Percentiles rank a stretch among this genome's conserved stretches.
These are phyloP conservation scores for Lasioglossum baleicum DNA, from an alignment of 1,140 invertebrate species.

Conservation along the genomic window DNA sequence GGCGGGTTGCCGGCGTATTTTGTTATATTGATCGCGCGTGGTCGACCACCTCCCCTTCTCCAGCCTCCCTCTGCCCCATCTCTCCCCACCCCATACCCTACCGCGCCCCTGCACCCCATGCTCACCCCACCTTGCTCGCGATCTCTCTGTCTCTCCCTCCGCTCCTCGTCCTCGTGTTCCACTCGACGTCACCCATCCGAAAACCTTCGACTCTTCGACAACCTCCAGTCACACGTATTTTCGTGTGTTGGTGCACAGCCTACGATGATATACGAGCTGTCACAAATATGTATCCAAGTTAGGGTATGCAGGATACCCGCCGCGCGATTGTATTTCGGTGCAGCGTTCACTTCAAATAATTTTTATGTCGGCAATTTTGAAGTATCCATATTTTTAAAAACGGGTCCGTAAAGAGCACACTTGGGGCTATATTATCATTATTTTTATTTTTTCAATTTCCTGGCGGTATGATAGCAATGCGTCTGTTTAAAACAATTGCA, in stretches of 20 bases:
- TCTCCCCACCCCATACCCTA: conserved; percentile 72
- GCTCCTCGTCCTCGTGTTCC: conserved; percentile 69
- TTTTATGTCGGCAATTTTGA: too few relatives aligned
- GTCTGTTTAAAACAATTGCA: too few relatives aligned
- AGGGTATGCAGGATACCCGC: too few relatives aligned
- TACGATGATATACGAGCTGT: conserved; percentile 44
- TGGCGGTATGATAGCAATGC: too few relatives aligned
- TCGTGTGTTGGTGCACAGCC: conserved; percentile 33
- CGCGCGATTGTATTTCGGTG: too few relatives aligned
- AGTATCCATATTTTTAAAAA: too few relatives aligned
- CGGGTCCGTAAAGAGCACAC: too few relatives aligned
- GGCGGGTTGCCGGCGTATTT: conserved; percentile 78
- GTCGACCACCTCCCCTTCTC: conserved; percentile 79
- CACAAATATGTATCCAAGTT: conserved; percentile 45
- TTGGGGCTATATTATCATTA: too few relatives aligned
- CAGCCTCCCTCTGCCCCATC: conserved; percentile 74
- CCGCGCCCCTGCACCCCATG: conserved; percentile 72
- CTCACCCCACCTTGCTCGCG: conserved; percentile 46
- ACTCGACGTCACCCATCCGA: conserved; percentile 67
- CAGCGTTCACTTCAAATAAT: too few relatives aligned
- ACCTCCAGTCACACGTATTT: conserved; percentile 55
- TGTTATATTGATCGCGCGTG: conserved; percentile 80
- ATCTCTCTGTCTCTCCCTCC: conserved; percentile 10
- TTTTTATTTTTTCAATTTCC: too few relatives aligned
- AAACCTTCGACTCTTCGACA: conserved; percentile 62